Conservation (phyloP, 2,113 vertebrate genomes). For the Thymallus thymallus region DNA sequence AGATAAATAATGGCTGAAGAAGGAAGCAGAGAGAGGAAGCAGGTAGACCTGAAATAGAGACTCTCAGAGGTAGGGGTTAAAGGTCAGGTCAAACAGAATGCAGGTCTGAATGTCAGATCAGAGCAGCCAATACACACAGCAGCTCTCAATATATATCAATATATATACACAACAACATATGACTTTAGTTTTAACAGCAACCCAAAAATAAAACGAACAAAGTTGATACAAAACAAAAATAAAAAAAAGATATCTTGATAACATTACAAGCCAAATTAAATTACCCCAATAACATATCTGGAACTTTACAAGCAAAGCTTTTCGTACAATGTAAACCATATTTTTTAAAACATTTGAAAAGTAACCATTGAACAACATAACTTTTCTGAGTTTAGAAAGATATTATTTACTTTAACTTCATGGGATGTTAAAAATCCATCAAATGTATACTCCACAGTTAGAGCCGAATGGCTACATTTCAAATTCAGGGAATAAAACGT, state of each 20-base stretch:
- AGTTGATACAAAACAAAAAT: constrained; percentile 26
- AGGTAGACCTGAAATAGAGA: constrained; percentile 80
- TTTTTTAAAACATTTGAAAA: constrained; percentile 48
- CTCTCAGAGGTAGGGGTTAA: constrained; percentile 74
- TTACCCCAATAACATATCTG: constrained; percentile 28
- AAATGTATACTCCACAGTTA: neutral
- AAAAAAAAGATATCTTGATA: constrained; percentile 51
- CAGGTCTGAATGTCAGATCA: constrained; percentile 20
- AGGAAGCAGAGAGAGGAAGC: constrained; percentile 56
- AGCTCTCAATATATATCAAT: constrained; percentile 11
- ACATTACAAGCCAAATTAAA: constrained; percentile 36
- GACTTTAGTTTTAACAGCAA: neutral
- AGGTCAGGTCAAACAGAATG: constrained; percentile 53
- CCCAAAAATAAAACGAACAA: constrained; percentile 33
- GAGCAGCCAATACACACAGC: constrained; percentile 36
- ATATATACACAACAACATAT: neutral
- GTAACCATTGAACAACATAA: constrained; percentile 61
- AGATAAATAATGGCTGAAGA: constrained; percentile 63
- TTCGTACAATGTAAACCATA: constrained; percentile 30
- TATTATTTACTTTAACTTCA: constrained; percentile 13
- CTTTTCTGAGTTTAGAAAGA: too few species aligned
- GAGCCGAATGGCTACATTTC: constrained; percentile 14
- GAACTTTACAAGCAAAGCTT: constrained; percentile 44
- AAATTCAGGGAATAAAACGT: constrained; percentile 8
- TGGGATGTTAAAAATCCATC: constrained; percentile 8